phyloP scores from a whole-genome alignment of 2,888 invertebrate species.

The Nemurella pictetii region DNA sequence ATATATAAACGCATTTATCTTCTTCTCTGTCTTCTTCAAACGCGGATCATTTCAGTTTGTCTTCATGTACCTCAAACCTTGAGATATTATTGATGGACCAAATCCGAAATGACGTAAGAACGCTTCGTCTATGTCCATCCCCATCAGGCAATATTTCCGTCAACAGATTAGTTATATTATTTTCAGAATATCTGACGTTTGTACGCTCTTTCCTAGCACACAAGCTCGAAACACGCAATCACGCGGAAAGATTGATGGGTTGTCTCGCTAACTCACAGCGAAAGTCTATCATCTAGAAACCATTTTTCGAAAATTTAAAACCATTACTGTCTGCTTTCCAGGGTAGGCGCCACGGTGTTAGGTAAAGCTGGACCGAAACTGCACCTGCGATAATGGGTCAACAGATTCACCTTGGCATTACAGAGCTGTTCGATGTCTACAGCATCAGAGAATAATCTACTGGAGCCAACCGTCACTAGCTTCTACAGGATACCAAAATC shows the following conservation, averaged over 20 bases:
- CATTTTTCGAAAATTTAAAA: constrained; percentile 19
- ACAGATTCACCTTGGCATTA: background rate
- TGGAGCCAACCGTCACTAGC: no score
- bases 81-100: constrained; percentile 51
- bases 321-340: constrained; percentile 46
- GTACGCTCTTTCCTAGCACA: constrained; percentile 18
- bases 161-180: constrained; percentile 37
- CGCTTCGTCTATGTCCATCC: constrained; percentile 51
- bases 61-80: constrained; percentile 30
- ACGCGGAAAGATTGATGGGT: constrained; percentile 31
- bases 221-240: constrained; percentile 13
- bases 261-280: constrained; percentile 29
- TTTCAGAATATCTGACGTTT: constrained; percentile 30
- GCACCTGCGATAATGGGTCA: background rate
- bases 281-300: constrained; percentile 33
- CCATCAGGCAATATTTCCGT: constrained; percentile 39
- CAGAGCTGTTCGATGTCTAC: no score
- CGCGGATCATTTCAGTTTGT: constrained; percentile 23
- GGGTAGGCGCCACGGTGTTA: background rate
- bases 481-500: no score
- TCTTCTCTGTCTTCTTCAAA: constrained; percentile 29
- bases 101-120: constrained; percentile 52
- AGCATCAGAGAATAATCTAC: no score
- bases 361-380: background rate
- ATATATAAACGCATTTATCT: constrained; percentile 24